Percentiles rank a stretch among this genome's conserved stretches.
These are phyloP conservation scores for Myathropa florea DNA, from an alignment of 2,888 invertebrate genomes.

Conservation along the genomic window DNA sequence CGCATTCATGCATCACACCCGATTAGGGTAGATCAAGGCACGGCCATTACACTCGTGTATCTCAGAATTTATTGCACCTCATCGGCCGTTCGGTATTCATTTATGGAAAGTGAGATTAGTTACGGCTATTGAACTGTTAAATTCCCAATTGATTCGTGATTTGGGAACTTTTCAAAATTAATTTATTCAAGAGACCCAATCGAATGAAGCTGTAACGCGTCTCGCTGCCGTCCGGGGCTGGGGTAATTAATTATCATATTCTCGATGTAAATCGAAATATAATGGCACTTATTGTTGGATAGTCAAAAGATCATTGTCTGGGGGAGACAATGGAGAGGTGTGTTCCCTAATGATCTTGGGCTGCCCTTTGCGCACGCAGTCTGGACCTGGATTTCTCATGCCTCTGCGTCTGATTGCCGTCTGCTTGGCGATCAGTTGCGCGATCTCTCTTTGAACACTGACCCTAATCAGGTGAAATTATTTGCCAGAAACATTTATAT, in stretches of 20 bases:
- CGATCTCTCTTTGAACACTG: not conserved
- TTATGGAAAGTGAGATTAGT: slow-evolving; percentile 16
- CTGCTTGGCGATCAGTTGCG: not conserved
- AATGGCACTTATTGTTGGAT: not conserved
- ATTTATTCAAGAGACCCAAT: slow-evolving; percentile 8
- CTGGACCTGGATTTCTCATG: too few species aligned
- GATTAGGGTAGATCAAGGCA: slow-evolving; percentile 11
- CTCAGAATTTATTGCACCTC: not conserved
- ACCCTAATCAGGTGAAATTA: not conserved
- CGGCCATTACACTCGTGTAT: not conserved
- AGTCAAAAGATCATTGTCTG: too few species aligned
- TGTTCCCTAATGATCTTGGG: not conserved
- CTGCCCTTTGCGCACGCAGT: not conserved
- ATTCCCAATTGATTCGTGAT: not conserved
- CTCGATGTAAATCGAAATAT: not conserved
- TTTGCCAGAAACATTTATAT: not conserved
- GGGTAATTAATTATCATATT: not conserved
- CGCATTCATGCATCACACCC: not conserved
- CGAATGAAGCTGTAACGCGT: slow-evolving; percentile 6
- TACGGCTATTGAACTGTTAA: slow-evolving; percentile 12
- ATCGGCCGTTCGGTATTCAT: not conserved
- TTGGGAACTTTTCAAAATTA: not conserved
- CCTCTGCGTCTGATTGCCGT: not conserved
- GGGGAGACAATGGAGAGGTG: not conserved
- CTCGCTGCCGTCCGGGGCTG: not conserved